Base-by-base conservation (phyloP, 2,888 invertebrate species). In the Brachyptera risi region DNA sequence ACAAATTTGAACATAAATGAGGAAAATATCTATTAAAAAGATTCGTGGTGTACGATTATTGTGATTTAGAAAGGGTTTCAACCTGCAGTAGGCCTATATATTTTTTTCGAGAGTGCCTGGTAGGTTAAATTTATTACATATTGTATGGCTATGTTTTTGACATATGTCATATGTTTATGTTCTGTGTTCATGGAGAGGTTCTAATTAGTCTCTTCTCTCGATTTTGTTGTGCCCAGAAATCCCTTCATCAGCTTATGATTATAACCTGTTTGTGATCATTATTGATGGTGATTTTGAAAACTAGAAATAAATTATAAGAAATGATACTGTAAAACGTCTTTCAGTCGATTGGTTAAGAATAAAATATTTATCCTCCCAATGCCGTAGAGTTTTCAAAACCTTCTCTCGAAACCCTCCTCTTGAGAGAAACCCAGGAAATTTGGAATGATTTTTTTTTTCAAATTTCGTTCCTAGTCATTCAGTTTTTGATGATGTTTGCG, bases 31-130 rank as follows among this genome's bases (percentile, higher is more conserved):
- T 37, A 21, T 15, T 37, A 23, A 35, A 19, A 19, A 11, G 15
- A 35, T 54, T 37, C n/a, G 21, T 31, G 27, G 31, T 44, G 7
- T 54, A 54, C 15, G 31, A 15, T 37, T 19, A 37, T 17, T 54
- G 54, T 54, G 54, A 37, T 35, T 19, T 26, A 51, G 37, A 21
- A n/a, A 37, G 37, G 37, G 51, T 15, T 31, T 31, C 17, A 31
- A 15, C 31, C 51, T 44, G 19, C 17, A 19, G 44, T 44, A n/a
- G n/a, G n/a, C n/a, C n/a, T n/a, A 19, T 51, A 51, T 31, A 19
- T 51, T 54, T 54, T 54, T 54, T 54, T 54, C 19, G 37, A 31
- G 37, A 54, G 54, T 54, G 54, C 54, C 54, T 54, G 54, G 37
- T 54, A 54, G 23, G 9, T 37, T 35, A 54, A 37, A 54, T 2